Base-by-base conservation (phyloP, 2,888 invertebrate genomes). In the Synergus japonicus region DNA sequence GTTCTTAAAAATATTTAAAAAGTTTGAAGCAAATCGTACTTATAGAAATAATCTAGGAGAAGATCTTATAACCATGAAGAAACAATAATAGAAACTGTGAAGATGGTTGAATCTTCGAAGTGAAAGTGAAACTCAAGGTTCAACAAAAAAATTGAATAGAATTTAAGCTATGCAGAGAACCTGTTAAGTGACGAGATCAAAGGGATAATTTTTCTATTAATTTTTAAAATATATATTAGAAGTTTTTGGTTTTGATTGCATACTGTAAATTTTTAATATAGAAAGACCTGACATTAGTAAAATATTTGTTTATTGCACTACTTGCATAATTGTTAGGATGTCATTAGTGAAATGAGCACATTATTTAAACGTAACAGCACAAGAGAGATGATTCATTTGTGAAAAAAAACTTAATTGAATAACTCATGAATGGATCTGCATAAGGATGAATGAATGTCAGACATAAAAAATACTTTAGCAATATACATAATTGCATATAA, bases 41-140 rank as follows among this genome's bases (percentile, higher is more conserved):
- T 58, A 2, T 29, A 18, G 9, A 18, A 58, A 58, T 10, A 58
- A 18, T 10, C 54, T 2, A n/a, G n/a, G 7, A 54, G 8, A 54
- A 54, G 8, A 54, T n/a, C 54, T 65, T 65, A 43, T n/a, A 41
- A 37, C n/a, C 41, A 65, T 9, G 12, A 67, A 10, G 5, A 46
- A 18, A 67, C 44, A 67, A 73, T 29, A 73, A 49, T 15, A 37
- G 15, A 46, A 29, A 15, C n/a, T 12, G 4, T 58, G 18, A 73
- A 73, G 37, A 58, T 73, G 54, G 41, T 41, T 54, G 7, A 37
- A 73, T 73, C 73, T 54, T 73, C 10, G 10, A 58, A 73, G 73
- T 73, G 54, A 73, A 73, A 58, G 73, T 73, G 37, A 37, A 41
- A 41, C 73, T 58, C 54, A 73, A 54, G 73, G 54, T n/a, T 73